A percentile compares a stretch with the other conserved stretches of the same genome.
Evolutionary conservation across 1,140 invertebrate genomes (phyloP).

Genomic region (Bradynema listronoti): DNA sequence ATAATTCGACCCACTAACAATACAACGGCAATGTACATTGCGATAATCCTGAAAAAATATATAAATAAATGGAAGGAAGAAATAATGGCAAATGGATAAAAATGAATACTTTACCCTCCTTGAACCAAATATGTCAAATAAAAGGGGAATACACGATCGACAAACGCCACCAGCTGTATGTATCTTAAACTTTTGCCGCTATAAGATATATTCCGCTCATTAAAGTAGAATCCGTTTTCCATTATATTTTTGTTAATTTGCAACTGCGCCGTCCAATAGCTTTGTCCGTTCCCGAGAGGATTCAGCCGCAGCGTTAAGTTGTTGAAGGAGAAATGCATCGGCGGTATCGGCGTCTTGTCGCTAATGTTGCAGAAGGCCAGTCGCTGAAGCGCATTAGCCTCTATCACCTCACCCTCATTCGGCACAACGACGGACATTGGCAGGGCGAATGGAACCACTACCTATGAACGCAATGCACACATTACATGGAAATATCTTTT

Average conservation of each 20-base stretch:
- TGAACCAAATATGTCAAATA: constrained; percentile 45
- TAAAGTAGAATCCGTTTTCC: constrained; percentile 7
- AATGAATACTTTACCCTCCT: constrained; percentile 50
- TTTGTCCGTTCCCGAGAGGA: no score
- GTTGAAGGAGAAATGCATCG: not conserved
- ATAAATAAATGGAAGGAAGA: no score
- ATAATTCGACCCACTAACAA: constrained; percentile 80
- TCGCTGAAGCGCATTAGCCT: constrained; percentile 13
- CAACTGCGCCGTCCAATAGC: constrained; percentile 17
- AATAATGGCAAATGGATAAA: no score
- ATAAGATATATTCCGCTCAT: constrained; percentile 21
- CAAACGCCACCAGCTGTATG: constrained; percentile 51
- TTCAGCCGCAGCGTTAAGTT: not conserved
- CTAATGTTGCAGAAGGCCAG: no score
- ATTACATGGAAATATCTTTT: no score
- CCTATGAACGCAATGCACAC: no score
- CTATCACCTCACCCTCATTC: constrained; percentile 50
- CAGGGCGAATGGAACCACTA: constrained; percentile 18
- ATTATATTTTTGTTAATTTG: constrained; percentile 7
- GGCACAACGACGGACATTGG: constrained; percentile 44
- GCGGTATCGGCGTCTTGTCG: no score
- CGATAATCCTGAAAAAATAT: constrained; percentile 70
- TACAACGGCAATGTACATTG: constrained; percentile 90
- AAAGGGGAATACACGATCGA: constrained; percentile 54
- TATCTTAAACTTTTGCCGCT: constrained; percentile 30